Evolutionary conservation across 1,140 invertebrate genomes (phyloP), one percentile per base, ranked within the genome.

Genomic region (Rhyacophila brunnea): DNA sequence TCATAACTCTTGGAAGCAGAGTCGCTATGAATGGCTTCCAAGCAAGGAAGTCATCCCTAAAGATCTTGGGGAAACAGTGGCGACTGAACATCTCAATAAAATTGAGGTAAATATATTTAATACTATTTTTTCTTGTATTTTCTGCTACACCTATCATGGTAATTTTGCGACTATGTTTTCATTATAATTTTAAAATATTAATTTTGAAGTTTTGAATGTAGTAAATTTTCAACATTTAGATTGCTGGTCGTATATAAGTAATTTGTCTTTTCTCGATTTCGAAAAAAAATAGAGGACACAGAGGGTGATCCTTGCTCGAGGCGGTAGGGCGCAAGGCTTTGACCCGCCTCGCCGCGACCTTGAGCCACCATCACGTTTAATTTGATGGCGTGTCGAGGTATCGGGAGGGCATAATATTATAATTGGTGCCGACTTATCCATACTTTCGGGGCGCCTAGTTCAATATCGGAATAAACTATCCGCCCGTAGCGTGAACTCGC

Each of bases 11-110:
- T 84, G 79, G 75, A 78, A 74, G 43, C 64, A 73, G 47, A 65
- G 68, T 28, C 74, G 72, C 45, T 83, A 82, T 62, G 71, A 78
- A 56, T 86, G 82, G 82, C 71, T 85, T 15, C 80, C 81, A 1
- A 67, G 62, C 2, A 46, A 43, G 11, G 53, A 69, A 6, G 61
- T 79, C 38, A 80, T 81, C 55, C 81, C 79, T 10, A 84, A 83
- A 68, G 65, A 74, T 15, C 68, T 82, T 20, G 77, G 74, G 32
- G 74, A 79, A 55, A 54, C 67, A 10, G 64, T 81, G 9, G 47
- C 70, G 1, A 43, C 62, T n/a, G 68, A 73, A 9, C 73, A 78
- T 66, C 72, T 83, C 6, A 57, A 75, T 14, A 71, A 60, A 23
- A 63, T 82, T 51, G 68, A 79, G 62, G 76, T 83, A 70, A 70